Evolutionary conservation across 2,888 invertebrate genomes (phyloP).

Genomic region (Hydropsyche betteni): DNA sequence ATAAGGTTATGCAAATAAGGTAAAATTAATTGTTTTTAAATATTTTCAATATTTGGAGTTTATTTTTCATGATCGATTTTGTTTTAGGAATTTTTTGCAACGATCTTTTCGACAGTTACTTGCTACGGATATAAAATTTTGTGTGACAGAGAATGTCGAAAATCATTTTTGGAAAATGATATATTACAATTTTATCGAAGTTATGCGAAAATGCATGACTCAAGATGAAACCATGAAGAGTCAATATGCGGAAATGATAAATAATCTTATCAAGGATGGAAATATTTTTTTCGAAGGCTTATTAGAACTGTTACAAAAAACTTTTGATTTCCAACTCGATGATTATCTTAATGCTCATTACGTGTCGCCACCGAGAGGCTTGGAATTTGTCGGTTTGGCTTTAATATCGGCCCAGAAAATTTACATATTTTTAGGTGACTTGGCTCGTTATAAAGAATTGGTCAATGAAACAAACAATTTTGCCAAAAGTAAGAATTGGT

Average conservation of each 20-base stretch:
- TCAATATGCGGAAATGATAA: conserved; percentile 71
- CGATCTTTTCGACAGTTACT: conserved; percentile 74
- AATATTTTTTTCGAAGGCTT: conserved; percentile 80
- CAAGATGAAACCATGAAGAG: conserved; percentile 71
- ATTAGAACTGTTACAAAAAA: conserved; percentile 75
- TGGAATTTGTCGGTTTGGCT: conserved; percentile 76
- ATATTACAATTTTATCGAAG: conserved; percentile 88
- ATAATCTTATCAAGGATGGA: conserved; percentile 81
- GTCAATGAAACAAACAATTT: conserved; percentile 83
- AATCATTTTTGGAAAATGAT: conserved; percentile 91
- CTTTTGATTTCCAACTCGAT: conserved; percentile 77
- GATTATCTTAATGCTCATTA: conserved; percentile 70
- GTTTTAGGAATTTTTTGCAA: conserved; percentile 69
- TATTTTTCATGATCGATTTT: conserved; percentile 15
- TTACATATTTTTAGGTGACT: conserved; percentile 89
- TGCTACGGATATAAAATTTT: conserved; percentile 83
- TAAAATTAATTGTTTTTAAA: conserved; percentile 52
- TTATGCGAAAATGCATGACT: conserved; percentile 74
- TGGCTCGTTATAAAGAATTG: conserved; percentile 90
- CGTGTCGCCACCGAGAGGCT: conserved; percentile 69
- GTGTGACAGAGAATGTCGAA: conserved; percentile 87
- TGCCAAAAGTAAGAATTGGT: conserved; percentile 79
- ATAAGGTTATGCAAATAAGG: conserved; percentile 70
- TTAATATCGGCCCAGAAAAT: conserved; percentile 88
- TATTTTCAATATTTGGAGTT: background rate